Evolutionary conservation across 2,113 vertebrate genomes (phyloP), one percentile per base, ranked within the genome.

Genomic region (Cyprichromis sp.): DNA sequence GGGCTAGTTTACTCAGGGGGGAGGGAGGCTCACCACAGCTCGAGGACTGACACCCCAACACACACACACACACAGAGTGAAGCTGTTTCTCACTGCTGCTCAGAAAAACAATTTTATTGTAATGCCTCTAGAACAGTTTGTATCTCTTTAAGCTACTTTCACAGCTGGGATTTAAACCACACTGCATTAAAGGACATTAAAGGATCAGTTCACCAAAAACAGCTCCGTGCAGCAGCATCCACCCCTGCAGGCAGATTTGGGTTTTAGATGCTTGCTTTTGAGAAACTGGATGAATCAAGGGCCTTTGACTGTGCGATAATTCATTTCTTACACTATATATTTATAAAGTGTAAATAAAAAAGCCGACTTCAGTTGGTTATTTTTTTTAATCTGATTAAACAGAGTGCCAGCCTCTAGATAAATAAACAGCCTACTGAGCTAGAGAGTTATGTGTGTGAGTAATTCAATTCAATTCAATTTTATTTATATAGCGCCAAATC

Each of bases 1-100:
- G 94, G 91, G 88, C 94, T 93, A 92, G 92, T 96, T 95, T 94
- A 95, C 93, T 94, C 86, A 85, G 83, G 92, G 93, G 90, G 93
- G 91, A 88, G 84, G 93, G 92, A 90, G 82, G 84, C 90, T 92
- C 86, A 86, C 91, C 93, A 87, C 94, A 92, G 88, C 84, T 82
- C 19, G 29, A 83, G 86, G 79, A 80, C 90, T 71, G 88, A 90
- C 91, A 90, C 84, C 91, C 86, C 80, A 6, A 29, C 86, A 83
- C 12, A 87, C n/a, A 88, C 19, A 40, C 38, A 40, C 78, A 86
- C 45, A 88, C 13, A 88, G 0, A 86, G 21, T 40, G 80, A 86
- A 84, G 78, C 81, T 81, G 59, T 86, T 87, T 92, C 84, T 92
- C 89, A 89, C 80, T 91, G 88, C 26, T 86, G 85, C 89, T 83